These are phyloP conservation scores for Notothenia coriiceps DNA, from an alignment of 2,113 vertebrate genomes.

Conservation along the genomic window DNA sequence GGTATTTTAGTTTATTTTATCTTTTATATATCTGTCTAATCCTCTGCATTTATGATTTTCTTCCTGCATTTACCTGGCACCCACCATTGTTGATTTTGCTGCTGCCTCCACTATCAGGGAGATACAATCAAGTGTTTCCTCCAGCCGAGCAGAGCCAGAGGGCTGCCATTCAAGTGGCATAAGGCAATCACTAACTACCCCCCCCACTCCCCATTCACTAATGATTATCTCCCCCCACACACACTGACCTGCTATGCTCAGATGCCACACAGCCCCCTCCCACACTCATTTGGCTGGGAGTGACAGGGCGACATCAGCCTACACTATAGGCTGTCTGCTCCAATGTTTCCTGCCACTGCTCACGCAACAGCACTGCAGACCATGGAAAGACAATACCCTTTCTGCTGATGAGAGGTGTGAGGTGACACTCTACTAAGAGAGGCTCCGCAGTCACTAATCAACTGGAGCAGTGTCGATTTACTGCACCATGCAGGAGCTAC, in stretches of 20 bases:
- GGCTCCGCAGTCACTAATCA: conserved; percentile 22
- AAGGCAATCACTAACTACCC: conserved; percentile 64
- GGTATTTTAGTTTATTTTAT: background rate
- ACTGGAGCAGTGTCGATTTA: conserved; percentile 35
- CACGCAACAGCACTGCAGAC: conserved; percentile 19
- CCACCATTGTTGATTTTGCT: background rate
- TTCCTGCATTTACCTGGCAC: background rate
- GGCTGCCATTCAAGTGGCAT: conserved; percentile 50
- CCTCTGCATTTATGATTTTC: background rate
- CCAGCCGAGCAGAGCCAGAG: conserved; percentile 65
- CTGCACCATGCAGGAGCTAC: conserved; percentile 13
- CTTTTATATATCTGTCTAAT: background rate
- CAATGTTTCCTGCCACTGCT: conserved; percentile 51
- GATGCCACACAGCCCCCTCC: background rate
- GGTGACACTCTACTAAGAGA: conserved; percentile 44
- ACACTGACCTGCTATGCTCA: conserved; percentile 27
- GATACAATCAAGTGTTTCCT: conserved; percentile 60
- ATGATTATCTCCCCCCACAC: conserved; percentile 36
- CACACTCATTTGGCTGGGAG: conserved; percentile 47
- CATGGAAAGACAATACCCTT: conserved; percentile 56
- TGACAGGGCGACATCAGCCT: conserved; percentile 59
- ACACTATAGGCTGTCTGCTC: conserved; percentile 64
- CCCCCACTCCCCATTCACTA: conserved; percentile 3
- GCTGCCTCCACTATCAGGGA: conserved; percentile 1
- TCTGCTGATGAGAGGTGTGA: conserved; percentile 50